Evolutionary conservation across 2,797 vertebrate genomes (phyloP).

Genomic region (Enteromius anoplus): DNA sequence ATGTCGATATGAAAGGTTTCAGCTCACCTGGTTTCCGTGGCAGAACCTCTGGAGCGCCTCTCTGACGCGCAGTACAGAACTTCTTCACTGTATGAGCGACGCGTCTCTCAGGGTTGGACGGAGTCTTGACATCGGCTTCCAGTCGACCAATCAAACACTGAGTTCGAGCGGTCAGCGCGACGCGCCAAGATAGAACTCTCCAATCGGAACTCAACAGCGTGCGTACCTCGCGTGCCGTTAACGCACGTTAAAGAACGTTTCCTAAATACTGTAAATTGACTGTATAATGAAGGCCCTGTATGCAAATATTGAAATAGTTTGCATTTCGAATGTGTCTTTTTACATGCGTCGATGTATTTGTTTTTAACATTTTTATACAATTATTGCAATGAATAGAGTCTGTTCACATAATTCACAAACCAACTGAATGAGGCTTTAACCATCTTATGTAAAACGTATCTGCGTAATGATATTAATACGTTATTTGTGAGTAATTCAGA

Average conservation of each 20-base stretch:
- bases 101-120: constrained; percentile 5
- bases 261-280: not conserved
- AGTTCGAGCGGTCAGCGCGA: not conserved
- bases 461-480: not conserved
- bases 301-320: not conserved
- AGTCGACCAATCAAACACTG: constrained; percentile 18
- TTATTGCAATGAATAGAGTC: not conserved
- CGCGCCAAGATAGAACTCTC: not conserved
- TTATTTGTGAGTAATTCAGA: not conserved
- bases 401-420: too few species aligned
- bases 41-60: constrained; percentile 13
- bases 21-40: constrained; percentile 27
- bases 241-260: not conserved
- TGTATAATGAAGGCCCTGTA: not conserved
- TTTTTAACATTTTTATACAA: not conserved
- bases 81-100: constrained; percentile 9
- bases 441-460: too few species aligned
- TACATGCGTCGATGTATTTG: not conserved
- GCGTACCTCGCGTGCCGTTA: not conserved
- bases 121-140: not conserved
- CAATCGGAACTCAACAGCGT: not conserved
- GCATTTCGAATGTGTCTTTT: not conserved
- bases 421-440: not conserved
- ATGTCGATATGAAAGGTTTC: not conserved
- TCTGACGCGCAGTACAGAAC: not conserved